Base-by-base conservation (phyloP, 1,140 invertebrate genomes). In the Tetramorium simillimum region DNA sequence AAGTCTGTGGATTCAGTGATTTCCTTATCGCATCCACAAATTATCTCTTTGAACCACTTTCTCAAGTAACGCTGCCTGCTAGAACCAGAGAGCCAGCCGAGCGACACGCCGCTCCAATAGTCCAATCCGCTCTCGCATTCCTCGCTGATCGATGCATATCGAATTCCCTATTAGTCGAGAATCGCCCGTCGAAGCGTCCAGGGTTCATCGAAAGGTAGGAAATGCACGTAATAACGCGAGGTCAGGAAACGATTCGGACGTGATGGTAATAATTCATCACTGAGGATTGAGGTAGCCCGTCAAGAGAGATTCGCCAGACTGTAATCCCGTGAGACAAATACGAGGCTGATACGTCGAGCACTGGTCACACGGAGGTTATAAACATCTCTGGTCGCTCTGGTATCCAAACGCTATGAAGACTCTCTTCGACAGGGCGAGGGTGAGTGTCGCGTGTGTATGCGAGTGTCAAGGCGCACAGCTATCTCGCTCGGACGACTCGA, bases 331-430 rank as follows among this genome's bases (percentile, higher is more conserved):
- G 21, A 37, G 18, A 53, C 46, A 12, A 10, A 24, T 12, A 40
- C 46, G 65, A 60, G 7, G 3, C 4, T 28, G 40, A 62, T 37
- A 70, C 16, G 53, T 46, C 16, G 53, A 16, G 18, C 60, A 5
- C 28, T 9, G 58, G 60, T 14, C 12, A 37, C 14, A 9, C n/a
- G 3, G 65, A 91, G 89, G 89, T 91, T 91, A 91, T 88, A 86
- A 81, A 21, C 58, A 72, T 60, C 78, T 62, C 78, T 62, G 33
- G 24, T 63, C 63, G 43, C 37, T 33, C 33, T 60, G 37, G 49
- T 46, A 88, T 18, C 18, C 18, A 12, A 77, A 63, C 89, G 90
- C 63, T 91, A 91, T 91, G 89, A 91, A 77, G 86, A 90, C 58
- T 88, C 88, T 86, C 75, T 78, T 46, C 21, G 43, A 76, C 46